Conservation (phyloP, 2,113 vertebrate species). For the Microtus ochrogaster region DNA sequence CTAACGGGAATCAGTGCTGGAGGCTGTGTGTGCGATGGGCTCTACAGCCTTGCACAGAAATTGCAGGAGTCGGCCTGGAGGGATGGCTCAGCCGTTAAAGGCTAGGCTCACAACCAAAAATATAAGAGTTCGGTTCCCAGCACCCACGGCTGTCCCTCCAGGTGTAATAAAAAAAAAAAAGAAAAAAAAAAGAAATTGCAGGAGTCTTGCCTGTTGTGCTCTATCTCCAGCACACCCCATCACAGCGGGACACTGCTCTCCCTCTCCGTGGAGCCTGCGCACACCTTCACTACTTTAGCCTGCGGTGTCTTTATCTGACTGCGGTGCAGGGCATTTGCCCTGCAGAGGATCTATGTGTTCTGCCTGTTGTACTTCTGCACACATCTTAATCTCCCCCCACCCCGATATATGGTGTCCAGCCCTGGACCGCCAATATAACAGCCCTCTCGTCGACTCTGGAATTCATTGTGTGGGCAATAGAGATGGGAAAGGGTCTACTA, state of each 20-base stretch:
- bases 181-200: neutral
- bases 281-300: neutral
- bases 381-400: too few species aligned
- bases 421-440: neutral
- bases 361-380: neutral
- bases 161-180: too few species aligned
- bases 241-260: neutral
- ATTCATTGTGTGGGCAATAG: neutral
- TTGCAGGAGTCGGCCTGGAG: too few species aligned
- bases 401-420: neutral
- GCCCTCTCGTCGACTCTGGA: neutral
- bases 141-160: too few species aligned
- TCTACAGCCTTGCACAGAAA: fast-evolving
- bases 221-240: fast-evolving
- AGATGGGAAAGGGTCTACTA: neutral
- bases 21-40: neutral
- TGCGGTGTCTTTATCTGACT: neutral
- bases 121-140: too few species aligned
- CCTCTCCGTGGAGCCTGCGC: fast-evolving
- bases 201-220: neutral
- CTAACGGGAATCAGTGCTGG: too few species aligned
- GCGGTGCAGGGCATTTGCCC: neutral
- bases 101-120: too few species aligned
- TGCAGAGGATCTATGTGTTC: neutral
- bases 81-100: too few species aligned